A percentile compares a stretch with the other conserved stretches of the same genome.
Evolutionary conservation across 2,113 vertebrate species (phyloP).

Genomic region (Neomonachus schauinslandi): DNA sequence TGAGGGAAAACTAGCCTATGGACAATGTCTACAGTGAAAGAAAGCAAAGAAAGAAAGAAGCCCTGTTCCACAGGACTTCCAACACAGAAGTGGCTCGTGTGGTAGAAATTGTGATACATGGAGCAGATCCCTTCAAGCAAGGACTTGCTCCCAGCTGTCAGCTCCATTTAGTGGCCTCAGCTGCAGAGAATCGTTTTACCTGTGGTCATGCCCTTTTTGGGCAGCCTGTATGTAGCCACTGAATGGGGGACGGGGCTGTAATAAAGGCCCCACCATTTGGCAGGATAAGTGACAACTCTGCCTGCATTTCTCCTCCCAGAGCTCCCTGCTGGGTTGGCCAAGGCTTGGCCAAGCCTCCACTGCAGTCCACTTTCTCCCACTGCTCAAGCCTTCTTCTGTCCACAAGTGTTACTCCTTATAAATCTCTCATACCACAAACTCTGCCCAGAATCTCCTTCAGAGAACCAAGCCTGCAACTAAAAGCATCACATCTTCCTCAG

Average conservation of each 20-base stretch:
- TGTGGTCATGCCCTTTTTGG: background rate
- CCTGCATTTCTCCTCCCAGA: background rate
- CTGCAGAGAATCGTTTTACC: background rate
- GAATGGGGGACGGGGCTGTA: rapidly evolving
- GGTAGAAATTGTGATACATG: background rate
- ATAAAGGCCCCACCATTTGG: background rate
- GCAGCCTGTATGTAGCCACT: background rate
- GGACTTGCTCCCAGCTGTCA: background rate
- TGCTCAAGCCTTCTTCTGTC: background rate
- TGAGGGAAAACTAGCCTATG: background rate
- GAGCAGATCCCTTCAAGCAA: background rate
- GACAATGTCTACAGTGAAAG: background rate
- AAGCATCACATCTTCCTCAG: background rate
- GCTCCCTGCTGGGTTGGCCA: background rate
- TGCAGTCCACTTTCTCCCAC: background rate
- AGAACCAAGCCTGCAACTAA: background rate
- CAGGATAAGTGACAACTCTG: background rate
- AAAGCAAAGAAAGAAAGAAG: background rate
- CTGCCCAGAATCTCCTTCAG: background rate
- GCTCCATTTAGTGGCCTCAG: background rate
- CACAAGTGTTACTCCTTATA: background rate
- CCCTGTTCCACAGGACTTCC: background rate
- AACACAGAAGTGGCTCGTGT: background rate
- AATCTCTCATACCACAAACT: background rate
- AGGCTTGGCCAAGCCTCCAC: background rate